A percentile compares a stretch with the other conserved stretches of the same genome.
phyloP scores from a whole-genome alignment of 2,797 vertebrate species.

The Arvicola amphibius region DNA sequence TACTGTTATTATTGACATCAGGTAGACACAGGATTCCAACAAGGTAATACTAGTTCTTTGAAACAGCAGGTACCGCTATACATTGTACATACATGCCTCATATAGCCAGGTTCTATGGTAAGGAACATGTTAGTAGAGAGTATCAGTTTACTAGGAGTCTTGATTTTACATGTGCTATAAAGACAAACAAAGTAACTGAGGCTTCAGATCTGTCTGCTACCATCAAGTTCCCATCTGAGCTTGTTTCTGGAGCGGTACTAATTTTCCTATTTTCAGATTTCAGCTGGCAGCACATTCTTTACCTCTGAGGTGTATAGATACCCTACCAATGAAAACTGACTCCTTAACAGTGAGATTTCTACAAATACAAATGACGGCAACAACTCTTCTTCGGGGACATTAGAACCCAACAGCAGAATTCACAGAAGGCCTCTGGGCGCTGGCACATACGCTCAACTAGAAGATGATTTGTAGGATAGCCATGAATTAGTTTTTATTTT shows the following conservation, averaged over 20 bases:
- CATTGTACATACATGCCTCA: background rate
- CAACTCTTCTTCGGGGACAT: conserved; percentile 35
- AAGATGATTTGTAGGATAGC: conserved; percentile 39
- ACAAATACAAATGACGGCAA: background rate
- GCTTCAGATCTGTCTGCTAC: background rate
- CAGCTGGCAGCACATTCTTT: conserved; percentile 24
- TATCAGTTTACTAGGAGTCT: background rate
- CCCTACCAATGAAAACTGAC: background rate
- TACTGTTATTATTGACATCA: background rate
- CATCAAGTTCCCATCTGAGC: conserved; percentile 4
- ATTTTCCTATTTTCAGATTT: conserved; percentile 25
- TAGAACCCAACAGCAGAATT: conserved; percentile 8
- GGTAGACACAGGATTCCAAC: background rate
- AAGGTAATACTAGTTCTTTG: background rate
- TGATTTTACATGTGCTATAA: background rate
- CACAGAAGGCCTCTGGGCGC: background rate
- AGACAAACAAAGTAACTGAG: background rate
- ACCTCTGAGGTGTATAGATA: conserved; percentile 18
- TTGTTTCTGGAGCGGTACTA: conserved; percentile 26
- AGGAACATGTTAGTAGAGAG: background rate
- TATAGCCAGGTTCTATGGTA: background rate
- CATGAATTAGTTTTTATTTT: conserved; percentile 52
- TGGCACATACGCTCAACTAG: background rate
- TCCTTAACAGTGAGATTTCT: background rate
- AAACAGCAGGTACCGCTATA: background rate